Evolutionary conservation across 2,797 vertebrate genomes (phyloP), one percentile per base, ranked within the genome.

Genomic region (Psittacula derbiana): DNA sequence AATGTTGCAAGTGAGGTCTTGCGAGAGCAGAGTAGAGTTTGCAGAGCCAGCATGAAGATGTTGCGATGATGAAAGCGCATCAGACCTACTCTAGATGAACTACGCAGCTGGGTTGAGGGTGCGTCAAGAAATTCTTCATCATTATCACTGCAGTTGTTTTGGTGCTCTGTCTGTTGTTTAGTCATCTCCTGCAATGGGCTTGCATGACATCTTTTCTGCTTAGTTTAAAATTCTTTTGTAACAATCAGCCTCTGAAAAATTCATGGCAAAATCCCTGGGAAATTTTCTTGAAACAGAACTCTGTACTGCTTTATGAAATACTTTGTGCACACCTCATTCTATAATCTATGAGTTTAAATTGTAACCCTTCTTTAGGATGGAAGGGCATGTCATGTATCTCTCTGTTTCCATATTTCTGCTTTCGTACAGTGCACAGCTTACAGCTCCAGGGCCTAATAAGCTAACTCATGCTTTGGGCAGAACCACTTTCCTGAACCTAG

Each of bases 401-500:
- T 62, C 36, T 76, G n/a, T 16, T 85, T 92, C 79, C 78, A 57
- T 30, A 46, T 31, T 55, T 88, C 46, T 69, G 13, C 33, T 73
- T 73, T 96, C 33, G 43, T n/a, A 31, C 38, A 53, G 11, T 38
- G 49, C 38, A 58, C 44, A 85, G 15, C 14, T 27, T 67, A 16
- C 53, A 53, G 76, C 70, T 86, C 38, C 46, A 86, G 88, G 76
- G 40, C 31, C 69, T 69, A 43, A 72, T 40, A 46, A 88, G 33
- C 23, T 65, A 70, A 30, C 50, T 86, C 90, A 75, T 53, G 80
- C 80, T 70, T 86, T 95, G 72, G 58, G 80, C 90, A 90, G 61
- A 88, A 72, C 21, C 53, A 81, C 46, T 65, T 90, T 84, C 76
- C 66, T 78, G 57, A 92, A 74, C 16, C 16, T 72, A 8, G 9